These are phyloP conservation scores for Dryocosmus kuriphilus DNA, from an alignment of 2,888 invertebrate genomes.

Conservation along the genomic window DNA sequence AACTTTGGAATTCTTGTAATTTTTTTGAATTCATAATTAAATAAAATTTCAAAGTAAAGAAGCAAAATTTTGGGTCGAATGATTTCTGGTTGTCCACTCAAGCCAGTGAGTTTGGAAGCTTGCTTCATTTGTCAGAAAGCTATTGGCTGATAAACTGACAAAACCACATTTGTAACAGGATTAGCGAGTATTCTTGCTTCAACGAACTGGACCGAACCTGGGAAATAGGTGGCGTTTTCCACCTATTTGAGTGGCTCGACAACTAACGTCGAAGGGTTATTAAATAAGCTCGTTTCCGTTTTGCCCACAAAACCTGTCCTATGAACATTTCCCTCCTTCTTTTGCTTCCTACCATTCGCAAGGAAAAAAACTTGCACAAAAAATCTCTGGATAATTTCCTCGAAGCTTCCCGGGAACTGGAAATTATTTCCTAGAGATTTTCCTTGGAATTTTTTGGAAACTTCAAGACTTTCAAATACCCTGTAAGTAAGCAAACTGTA, in stretches of 20 bases:
- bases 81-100: background rate
- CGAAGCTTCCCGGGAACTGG: background rate
- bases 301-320: conserved; percentile 42
- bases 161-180: conserved; percentile 29
- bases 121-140: conserved; percentile 32
- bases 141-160: conserved; percentile 34
- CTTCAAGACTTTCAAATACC: background rate
- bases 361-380: background rate
- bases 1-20: too few species aligned
- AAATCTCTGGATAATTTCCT: background rate
- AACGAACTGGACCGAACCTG: conserved; percentile 24
- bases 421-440: background rate
- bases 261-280: conserved; percentile 51
- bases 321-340: background rate
- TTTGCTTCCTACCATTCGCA: background rate
- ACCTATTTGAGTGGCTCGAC: conserved; percentile 23
- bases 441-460: background rate
- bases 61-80: background rate
- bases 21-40: background rate
- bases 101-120: conserved; percentile 20
- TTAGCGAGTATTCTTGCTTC: conserved; percentile 35
- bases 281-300: conserved; percentile 57
- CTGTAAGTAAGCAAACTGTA: background rate
- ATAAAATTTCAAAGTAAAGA: background rate
- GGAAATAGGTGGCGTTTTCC: conserved; percentile 14